These are phyloP conservation scores for Rallus limicola DNA, from an alignment of 2,113 vertebrate species.

Conservation along the genomic window DNA sequence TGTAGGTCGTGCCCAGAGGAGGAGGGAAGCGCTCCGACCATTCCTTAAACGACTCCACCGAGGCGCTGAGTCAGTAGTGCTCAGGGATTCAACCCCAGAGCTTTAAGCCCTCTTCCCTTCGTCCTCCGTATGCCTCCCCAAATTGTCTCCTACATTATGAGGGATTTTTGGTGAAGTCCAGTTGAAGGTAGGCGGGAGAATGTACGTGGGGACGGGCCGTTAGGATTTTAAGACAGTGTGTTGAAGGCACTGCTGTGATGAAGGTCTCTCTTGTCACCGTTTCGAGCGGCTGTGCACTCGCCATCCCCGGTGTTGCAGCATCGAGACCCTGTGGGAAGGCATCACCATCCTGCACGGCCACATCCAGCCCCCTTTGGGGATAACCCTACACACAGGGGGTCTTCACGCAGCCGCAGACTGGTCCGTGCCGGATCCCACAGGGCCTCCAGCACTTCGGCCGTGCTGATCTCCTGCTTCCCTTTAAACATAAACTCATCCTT, in stretches of 20 bases:
- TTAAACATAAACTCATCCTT: neutral
- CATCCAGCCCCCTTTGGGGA: neutral
- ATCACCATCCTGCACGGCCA: accelerated
- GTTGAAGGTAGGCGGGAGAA: neutral
- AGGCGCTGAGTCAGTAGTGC: neutral
- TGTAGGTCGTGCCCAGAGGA: neutral
- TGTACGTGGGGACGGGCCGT: neutral
- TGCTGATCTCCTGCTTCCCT: neutral
- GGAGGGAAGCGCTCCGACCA: neutral
- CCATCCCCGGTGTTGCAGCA: neutral
- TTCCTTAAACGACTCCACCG: accelerated
- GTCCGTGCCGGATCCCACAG: neutral
- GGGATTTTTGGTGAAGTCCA: neutral
- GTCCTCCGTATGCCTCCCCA: neutral
- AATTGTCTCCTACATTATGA: accelerated
- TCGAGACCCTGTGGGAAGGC: neutral
- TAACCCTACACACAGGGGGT: accelerated
- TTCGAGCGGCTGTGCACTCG: neutral
- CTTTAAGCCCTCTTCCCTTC: neutral
- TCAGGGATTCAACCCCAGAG: neutral
- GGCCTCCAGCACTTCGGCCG: neutral
- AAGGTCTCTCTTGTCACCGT: neutral
- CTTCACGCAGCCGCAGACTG: neutral
- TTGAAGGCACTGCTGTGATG: slow-evolving; percentile 66
- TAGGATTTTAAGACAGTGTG: slow-evolving; percentile 61